These are phyloP conservation scores for Daboia siamensis DNA, from an alignment of 2,113 vertebrate genomes.

Conservation along the genomic window DNA sequence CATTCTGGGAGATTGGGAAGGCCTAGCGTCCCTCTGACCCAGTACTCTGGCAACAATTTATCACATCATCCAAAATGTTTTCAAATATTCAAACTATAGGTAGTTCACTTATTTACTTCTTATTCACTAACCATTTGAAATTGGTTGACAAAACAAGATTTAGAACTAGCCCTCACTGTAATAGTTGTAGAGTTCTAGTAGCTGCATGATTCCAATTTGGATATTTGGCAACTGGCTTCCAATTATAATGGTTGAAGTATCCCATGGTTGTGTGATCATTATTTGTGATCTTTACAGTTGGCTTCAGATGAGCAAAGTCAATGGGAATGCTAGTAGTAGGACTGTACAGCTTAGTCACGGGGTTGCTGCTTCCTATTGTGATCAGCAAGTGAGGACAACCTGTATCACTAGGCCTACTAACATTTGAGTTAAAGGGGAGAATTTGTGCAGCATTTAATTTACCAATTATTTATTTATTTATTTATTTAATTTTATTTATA, in stretches of 20 bases:
- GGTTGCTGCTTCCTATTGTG: too few relatives aligned
- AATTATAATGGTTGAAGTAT: not conserved
- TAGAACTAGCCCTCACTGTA: not conserved
- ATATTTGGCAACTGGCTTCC: not conserved
- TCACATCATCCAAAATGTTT: not conserved
- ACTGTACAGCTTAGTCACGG: too few relatives aligned
- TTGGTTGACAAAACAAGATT: not conserved
- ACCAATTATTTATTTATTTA: too few relatives aligned
- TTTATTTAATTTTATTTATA: too few relatives aligned
- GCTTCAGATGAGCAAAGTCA: not conserved
- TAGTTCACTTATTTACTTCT: not conserved
- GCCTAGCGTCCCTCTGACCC: not conserved
- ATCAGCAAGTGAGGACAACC: too few relatives aligned
- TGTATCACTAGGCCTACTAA: too few relatives aligned
- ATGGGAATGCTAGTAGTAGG: too few relatives aligned
- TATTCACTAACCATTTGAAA: not conserved
- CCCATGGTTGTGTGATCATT: not conserved
- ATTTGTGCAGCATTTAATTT: not conserved
- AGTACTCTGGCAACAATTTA: not conserved
- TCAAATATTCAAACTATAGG: not conserved
- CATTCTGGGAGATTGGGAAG: not conserved
- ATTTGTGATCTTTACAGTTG: not conserved
- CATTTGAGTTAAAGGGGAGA: not conserved
- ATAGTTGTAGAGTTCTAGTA: not conserved
- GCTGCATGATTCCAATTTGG: not conserved